Base-by-base conservation (phyloP, 2,888 invertebrate species). In the Xestia c-nigrum region DNA sequence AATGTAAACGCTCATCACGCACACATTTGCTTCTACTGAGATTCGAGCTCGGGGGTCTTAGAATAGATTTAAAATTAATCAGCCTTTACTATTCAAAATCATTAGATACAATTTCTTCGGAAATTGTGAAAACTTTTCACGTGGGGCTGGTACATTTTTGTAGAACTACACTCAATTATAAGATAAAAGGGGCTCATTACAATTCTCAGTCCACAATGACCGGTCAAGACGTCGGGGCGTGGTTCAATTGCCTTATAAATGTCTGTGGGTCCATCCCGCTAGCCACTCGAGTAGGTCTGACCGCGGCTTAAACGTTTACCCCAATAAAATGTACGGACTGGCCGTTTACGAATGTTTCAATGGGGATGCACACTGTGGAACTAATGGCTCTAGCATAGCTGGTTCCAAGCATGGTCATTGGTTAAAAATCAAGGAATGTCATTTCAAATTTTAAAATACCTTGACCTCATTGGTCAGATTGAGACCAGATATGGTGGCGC, bases 191-290 rank as follows among this genome's bases (percentile, higher is more conserved):
- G 50, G 55, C 61, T 72, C 66, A 80, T 76, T 74, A 72, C 72
- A 74, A 84, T 80, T 77, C 50, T 43, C 72, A 70, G 66, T 72
- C 69, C 57, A 72, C 61, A 75, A 69, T 71, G 72, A 57, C 74
- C 43, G 83, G 83, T 68, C 73, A 82, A 81, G 78, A 82, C 71
- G 50, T 81, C 57, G 59, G 78, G 78, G 76, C 74, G 78, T 82
- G 78, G 76, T 83, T 81, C 79, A 85, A 86, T 83, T 83, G 87
- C 76, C 80, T 84, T 83, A 88, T 87, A 86, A 86, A 88, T 85
- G 84, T 86, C 84, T 81, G 77, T 67, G 75, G 80, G 83, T 74
- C 72, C 66, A 82, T 87, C 78, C 83, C 69, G 67, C 65, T 74
- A 73, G 72, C 84, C 81, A 80, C 72, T 52, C 66, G 64, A 70